Conservation (phyloP, 2,113 vertebrate genomes). For the Nematolebias whitei region DNA sequence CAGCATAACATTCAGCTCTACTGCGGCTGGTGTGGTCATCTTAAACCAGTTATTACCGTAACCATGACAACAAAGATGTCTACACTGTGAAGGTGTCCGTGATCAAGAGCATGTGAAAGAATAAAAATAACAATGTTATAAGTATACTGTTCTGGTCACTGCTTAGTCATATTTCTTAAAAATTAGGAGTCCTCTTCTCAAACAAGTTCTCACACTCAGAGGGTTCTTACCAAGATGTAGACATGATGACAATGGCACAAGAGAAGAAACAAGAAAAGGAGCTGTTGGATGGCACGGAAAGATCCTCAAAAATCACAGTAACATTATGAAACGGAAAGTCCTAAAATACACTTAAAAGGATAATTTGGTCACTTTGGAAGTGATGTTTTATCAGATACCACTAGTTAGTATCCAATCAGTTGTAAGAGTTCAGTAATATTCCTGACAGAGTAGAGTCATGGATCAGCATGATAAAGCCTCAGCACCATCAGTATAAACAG, state of each 20-base stretch:
- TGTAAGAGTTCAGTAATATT: too few species aligned
- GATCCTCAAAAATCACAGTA: neutral
- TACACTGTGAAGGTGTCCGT: neutral
- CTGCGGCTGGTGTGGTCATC: neutral
- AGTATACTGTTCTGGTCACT: neutral
- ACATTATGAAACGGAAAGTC: neutral
- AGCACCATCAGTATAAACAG: too few species aligned
- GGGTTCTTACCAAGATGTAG: neutral
- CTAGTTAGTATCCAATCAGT: too few species aligned
- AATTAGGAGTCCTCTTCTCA: too few species aligned
- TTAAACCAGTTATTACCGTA: conserved; percentile 11
- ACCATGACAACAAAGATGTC: conserved; percentile 5
- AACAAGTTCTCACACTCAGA: too few species aligned
- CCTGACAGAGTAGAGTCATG: too few species aligned
- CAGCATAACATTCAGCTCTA: neutral
- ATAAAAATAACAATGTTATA: neutral
- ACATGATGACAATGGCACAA: neutral
- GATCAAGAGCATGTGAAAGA: neutral
- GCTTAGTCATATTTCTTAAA: neutral
- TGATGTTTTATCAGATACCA: too few species aligned
- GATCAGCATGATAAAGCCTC: too few species aligned
- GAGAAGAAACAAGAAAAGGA: neutral
- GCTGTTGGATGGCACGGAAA: neutral
- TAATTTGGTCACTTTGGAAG: too few species aligned
- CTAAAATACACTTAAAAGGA: neutral